Evolutionary conservation across 2,797 vertebrate genomes (phyloP).

Genomic region (Meriones psammophilus): DNA sequence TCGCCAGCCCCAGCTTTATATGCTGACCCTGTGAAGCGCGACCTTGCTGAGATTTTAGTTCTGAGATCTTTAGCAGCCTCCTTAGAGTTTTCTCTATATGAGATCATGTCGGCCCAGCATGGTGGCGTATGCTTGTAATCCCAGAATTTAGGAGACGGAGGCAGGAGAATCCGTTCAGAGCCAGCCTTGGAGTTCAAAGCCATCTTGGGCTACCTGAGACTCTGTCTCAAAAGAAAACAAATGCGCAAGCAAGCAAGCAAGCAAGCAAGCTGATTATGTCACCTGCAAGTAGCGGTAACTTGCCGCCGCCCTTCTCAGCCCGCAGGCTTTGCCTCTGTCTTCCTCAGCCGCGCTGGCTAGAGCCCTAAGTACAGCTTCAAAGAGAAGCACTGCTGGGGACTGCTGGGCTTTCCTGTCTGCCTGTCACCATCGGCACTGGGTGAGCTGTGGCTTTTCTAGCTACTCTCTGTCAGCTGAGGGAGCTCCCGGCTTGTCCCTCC

Average conservation of each 20-base stretch:
- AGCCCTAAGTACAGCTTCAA: not conserved
- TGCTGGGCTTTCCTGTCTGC: not conserved
- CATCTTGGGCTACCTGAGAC: not conserved
- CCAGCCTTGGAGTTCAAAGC: no score
- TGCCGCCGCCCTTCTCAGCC: not conserved
- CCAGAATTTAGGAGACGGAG: not conserved
- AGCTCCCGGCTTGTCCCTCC: not conserved
- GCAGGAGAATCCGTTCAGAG: not conserved
- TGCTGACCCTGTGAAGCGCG: not conserved
- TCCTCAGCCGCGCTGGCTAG: not conserved
- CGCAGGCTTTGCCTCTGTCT: not conserved
- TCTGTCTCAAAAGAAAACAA: not conserved
- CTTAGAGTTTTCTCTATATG: not conserved
- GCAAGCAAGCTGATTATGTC: not conserved
- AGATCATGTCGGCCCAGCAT: not conserved
- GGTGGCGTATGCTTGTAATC: not conserved
- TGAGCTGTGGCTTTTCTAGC: conserved; percentile 14
- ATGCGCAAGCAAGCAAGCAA: not conserved
- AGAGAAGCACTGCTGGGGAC: not conserved
- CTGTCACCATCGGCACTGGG: not conserved
- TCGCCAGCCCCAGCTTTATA: not conserved
- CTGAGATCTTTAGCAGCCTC: no score
- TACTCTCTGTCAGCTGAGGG: not conserved
- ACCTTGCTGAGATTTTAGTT: not conserved
- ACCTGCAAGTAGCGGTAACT: not conserved